Evolutionary conservation across 2,797 vertebrate species (phyloP).

Genomic region (Staurois parvus): DNA sequence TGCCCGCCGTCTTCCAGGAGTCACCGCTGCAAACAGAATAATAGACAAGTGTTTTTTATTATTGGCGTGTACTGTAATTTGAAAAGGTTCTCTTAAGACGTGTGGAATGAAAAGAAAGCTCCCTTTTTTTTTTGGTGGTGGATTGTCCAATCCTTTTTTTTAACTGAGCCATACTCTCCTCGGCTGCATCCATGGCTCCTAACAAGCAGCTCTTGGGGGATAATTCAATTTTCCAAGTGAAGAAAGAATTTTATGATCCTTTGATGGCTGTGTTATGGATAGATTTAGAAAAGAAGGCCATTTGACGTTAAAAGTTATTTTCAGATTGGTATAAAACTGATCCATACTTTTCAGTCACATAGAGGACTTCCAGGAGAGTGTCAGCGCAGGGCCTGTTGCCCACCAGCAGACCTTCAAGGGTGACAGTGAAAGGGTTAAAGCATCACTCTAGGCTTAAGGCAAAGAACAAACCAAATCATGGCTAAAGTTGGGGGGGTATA

Average conservation of each 20-base stretch:
- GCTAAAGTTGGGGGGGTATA: no score
- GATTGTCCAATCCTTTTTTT: not conserved
- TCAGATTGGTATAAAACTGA: not conserved
- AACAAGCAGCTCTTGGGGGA: no score
- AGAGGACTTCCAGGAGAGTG: not conserved
- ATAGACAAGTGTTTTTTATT: conserved; percentile 55
- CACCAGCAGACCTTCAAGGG: no score
- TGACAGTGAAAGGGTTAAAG: no score
- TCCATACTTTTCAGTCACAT: not conserved
- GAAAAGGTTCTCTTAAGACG: conserved; percentile 23
- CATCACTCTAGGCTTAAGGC: no score
- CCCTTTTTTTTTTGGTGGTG: not conserved
- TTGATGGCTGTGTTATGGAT: not conserved
- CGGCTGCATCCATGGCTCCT: not conserved
- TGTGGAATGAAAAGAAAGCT: conserved; percentile 31
- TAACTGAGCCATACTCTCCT: not conserved
- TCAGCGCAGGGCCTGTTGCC: not conserved
- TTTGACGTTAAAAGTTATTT: not conserved
- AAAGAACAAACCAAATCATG: no score
- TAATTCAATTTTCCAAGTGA: not conserved
- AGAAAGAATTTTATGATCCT: not conserved
- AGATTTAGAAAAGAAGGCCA: not conserved
- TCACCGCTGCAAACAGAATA: conserved; percentile 14
- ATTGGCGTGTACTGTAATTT: conserved; percentile 43
- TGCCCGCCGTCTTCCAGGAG: conserved; percentile 13